Conservation (phyloP, 2,888 invertebrate genomes). For the Erebia epiphron region DNA sequence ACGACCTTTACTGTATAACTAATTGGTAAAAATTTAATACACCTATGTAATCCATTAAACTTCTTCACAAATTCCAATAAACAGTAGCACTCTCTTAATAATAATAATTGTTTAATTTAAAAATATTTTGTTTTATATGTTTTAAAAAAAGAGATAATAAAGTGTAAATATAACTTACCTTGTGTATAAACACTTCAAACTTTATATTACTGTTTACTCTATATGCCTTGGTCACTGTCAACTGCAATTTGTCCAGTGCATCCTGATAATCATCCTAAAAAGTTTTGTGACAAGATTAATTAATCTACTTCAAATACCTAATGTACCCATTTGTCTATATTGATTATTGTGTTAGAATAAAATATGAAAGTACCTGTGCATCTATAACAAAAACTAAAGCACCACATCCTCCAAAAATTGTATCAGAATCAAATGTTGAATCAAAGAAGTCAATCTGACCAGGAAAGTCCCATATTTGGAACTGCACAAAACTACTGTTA, state of each 20-base stretch:
- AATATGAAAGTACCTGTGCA: conserved; percentile 86
- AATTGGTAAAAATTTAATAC: too few species aligned
- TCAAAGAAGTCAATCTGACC: conserved; percentile 99
- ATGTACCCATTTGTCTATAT: neutral
- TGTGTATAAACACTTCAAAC: conserved; percentile 99
- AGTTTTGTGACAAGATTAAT: neutral
- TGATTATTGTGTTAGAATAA: neutral
- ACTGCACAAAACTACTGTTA: conserved; percentile 98
- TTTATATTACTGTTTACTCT: conserved; percentile 98
- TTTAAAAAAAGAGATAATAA: neutral
- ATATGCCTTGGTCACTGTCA: conserved; percentile 96
- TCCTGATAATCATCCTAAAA: conserved; percentile 97
- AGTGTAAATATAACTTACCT: conserved; percentile 82
- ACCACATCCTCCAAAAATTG: conserved; percentile 98
- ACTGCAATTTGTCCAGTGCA: conserved; percentile 95
- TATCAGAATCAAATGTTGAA: conserved; percentile 96
- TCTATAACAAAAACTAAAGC: conserved; percentile 99
- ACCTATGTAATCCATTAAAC: too few species aligned
- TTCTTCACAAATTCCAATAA: conserved; percentile 19
- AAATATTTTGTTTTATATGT: too few species aligned
- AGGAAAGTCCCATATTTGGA: conserved; percentile 99
- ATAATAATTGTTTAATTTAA: too few species aligned
- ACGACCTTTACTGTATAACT: too few species aligned
- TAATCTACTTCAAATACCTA: neutral
- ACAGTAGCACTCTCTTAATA: conserved; percentile 18